Evolutionary conservation across 30 jellyfish, hydroid and myxozoan genomes (phyloP), one percentile per base, ranked within the genome.

Genomic region (Mastigias papua): DNA sequence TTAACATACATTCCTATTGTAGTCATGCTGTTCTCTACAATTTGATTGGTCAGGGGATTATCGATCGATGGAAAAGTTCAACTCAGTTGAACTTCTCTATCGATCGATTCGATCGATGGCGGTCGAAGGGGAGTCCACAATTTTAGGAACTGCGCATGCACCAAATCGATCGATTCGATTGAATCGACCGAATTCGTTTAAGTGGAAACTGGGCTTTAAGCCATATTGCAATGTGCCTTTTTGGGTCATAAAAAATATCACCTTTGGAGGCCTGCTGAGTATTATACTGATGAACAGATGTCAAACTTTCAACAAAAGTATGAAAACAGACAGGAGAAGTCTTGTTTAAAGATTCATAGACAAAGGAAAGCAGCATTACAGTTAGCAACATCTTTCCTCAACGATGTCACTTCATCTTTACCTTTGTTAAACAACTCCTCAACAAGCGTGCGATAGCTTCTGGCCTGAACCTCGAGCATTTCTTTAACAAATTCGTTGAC

Each of bases 391-490:
- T 62, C 35, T 62, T 22, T 22, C 32, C 32, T 19, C 35, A 22
- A 22, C 74, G 35, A 29, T 62, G 9, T 29, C 10, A 19, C 8
- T 62, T 62, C 74, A 22, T 62, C 35, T 29, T 62, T n/a, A n/a
- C n/a, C n/a, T n/a, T n/a, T n/a, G n/a, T n/a, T n/a, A n/a, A n/a
- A n/a, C n/a, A n/a, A n/a, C n/a, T n/a, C n/a, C n/a, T n/a, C n/a
- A n/a, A n/a, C n/a, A n/a, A n/a, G n/a, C 35, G 74, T 22, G 32
- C 16, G 74, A 29, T 62, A 62, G 74, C 35, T 29, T 62, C 20
- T 62, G 32, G 74, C 74, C 34, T 62, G 32, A 62, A 22, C 74
- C 74, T 62, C 34, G 20, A 62, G 74, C 74, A 62, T 62, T 62
- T 62, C 74, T 62, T 62, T 29, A 62, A 62, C 35, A 62, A 62